A percentile compares a stretch with the other conserved stretches of the same genome.
phyloP scores from a whole-genome alignment of 1,140 invertebrate species.

The Rhopalosiphum padi region DNA sequence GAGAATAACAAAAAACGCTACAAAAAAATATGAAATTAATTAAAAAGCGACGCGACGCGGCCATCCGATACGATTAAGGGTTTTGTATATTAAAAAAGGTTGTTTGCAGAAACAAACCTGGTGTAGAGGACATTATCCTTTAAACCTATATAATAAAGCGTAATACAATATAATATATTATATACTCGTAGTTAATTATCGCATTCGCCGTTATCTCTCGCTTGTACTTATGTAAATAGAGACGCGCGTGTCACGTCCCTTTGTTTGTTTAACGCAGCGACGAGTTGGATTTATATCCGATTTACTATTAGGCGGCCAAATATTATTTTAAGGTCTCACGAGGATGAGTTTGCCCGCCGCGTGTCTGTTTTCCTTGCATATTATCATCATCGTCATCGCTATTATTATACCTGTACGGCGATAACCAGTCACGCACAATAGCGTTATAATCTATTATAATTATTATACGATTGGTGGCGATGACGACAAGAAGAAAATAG shows the following conservation, averaged over 20 bases:
- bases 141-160: not conserved
- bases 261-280: not conserved
- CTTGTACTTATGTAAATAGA: not conserved
- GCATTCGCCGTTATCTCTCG: not conserved
- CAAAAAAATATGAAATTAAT: not conserved
- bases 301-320: constrained; percentile 23
- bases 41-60: not conserved
- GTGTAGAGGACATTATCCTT: not conserved
- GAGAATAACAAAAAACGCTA: not conserved
- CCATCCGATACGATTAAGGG: not conserved
- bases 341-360: not conserved
- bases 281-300: not conserved
- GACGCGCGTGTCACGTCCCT: not conserved
- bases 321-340: not conserved
- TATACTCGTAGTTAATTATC: constrained; percentile 18
- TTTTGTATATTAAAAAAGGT: not conserved
- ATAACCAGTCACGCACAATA: not conserved
- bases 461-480: not conserved
- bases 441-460: not conserved
- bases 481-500: not conserved
- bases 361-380: not conserved
- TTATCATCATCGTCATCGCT: not conserved
- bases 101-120: not conserved
- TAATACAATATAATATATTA: constrained; percentile 4
- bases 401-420: not conserved